phyloP scores from a whole-genome alignment of 2,888 invertebrate species.

The Syrphus vitripennis region DNA sequence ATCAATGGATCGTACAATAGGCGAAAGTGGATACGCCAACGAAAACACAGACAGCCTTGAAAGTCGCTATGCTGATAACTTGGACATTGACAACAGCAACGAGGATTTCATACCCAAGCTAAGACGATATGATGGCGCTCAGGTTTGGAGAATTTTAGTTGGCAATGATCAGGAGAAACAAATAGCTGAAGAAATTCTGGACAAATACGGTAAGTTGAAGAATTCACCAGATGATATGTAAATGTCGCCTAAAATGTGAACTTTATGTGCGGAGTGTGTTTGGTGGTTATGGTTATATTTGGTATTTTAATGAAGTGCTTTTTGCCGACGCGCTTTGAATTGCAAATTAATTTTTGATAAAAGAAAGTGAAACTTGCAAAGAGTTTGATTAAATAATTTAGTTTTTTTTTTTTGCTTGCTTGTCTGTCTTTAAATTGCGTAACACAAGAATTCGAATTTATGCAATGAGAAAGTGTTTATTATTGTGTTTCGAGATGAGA shows the following conservation, averaged over 20 bases:
- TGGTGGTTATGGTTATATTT: background rate
- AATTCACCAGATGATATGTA: background rate
- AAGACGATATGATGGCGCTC: constrained; percentile 88
- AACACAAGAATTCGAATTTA: constrained; percentile 13
- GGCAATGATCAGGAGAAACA: constrained; percentile 82
- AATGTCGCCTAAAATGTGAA: background rate
- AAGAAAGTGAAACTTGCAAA: constrained; percentile 66
- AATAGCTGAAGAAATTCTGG: constrained; percentile 82
- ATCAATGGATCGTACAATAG: constrained; percentile 60
- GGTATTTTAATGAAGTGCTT: constrained; percentile 12
- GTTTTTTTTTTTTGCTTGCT: too few species aligned
- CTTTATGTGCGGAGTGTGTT: background rate
- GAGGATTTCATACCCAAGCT: constrained; percentile 75
- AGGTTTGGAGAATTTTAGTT: constrained; percentile 87
- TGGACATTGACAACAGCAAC: constrained; percentile 73
- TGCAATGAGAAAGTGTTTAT: constrained; percentile 1
- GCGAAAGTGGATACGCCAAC: constrained; percentile 69
- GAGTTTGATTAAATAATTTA: constrained; percentile 47
- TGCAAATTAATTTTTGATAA: constrained; percentile 51
- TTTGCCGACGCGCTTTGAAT: constrained; percentile 41
- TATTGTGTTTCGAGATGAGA: too few species aligned
- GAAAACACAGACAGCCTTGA: constrained; percentile 74
- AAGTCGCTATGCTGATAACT: constrained; percentile 54
- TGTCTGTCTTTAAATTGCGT: constrained; percentile 39
- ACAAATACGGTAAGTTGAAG: constrained; percentile 84